phyloP scores from a whole-genome alignment of 2,888 invertebrate genomes.

The Eutolmus rufibarbis region DNA sequence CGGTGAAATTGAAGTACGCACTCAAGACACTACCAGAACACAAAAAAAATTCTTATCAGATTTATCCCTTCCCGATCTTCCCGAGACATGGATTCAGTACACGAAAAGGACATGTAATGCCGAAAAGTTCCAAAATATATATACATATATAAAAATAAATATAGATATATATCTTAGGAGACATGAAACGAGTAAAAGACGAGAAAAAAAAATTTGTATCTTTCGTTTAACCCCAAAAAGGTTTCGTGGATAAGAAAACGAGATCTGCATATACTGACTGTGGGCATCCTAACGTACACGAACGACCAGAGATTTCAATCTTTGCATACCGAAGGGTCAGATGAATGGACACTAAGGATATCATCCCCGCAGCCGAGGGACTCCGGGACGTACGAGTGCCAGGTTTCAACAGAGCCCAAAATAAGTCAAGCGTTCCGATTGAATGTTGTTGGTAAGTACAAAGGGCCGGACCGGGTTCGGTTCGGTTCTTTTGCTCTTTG shows the following conservation, averaged over 20 bases:
- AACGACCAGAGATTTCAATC: slow-evolving; percentile 76
- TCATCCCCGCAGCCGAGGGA: slow-evolving; percentile 73
- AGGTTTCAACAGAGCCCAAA: slow-evolving; percentile 79
- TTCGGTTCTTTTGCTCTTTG: slow-evolving; percentile 14
- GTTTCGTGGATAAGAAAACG: slow-evolving; percentile 85
- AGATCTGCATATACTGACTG: slow-evolving; percentile 78
- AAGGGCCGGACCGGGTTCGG: background rate
- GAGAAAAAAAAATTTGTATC: background rate
- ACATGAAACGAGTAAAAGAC: background rate
- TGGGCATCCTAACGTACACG: slow-evolving; percentile 75
- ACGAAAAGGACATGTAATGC: background rate
- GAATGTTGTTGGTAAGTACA: slow-evolving; percentile 73
- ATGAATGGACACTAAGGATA: slow-evolving; percentile 75
- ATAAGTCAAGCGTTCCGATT: slow-evolving; percentile 75
- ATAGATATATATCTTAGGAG: background rate
- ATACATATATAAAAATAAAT: background rate
- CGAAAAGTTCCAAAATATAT: background rate
- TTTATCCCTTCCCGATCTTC: background rate
- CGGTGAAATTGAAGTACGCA: background rate
- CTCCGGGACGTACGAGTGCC: slow-evolving; percentile 76
- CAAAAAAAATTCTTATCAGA: background rate
- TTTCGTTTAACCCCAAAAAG: slow-evolving; percentile 59
- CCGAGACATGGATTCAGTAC: background rate
- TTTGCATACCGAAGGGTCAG: slow-evolving; percentile 73
- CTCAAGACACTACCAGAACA: background rate